phyloP scores from a whole-genome alignment of 2,797 vertebrate genomes.

The Phataginus tetradactyla region DNA sequence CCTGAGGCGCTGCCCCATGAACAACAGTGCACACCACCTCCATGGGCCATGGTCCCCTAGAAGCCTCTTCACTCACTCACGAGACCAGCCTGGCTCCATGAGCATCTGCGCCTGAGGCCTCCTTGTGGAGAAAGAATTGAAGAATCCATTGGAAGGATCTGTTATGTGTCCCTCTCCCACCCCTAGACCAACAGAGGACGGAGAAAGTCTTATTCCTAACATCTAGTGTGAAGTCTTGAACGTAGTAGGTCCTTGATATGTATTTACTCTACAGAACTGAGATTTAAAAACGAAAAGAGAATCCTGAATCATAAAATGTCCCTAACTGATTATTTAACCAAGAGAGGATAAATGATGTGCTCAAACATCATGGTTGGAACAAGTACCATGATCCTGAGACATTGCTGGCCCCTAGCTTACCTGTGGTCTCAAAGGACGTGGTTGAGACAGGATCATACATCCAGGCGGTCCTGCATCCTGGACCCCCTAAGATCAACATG shows the following conservation, averaged over 20 bases:
- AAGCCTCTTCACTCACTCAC: not conserved
- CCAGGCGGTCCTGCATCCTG: not conserved
- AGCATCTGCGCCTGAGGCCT: not conserved
- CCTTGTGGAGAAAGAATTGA: not conserved
- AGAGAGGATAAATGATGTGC: not conserved
- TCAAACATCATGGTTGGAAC: not conserved
- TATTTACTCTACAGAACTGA: not conserved
- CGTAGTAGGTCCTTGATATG: not conserved
- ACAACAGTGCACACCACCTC: not conserved
- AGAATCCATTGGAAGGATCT: not conserved
- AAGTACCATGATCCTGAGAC: not conserved
- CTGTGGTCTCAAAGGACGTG: conserved; percentile 14
- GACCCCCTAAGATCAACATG: conserved; percentile 14
- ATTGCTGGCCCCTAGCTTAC: not conserved
- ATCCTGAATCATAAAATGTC: not conserved
- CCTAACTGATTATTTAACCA: not conserved
- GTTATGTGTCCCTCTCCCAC: not conserved
- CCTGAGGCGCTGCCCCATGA: not conserved
- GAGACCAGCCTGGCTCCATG: not conserved
- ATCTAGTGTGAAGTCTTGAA: not conserved
- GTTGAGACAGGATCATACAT: not conserved
- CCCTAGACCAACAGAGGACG: not conserved
- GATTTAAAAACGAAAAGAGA: not conserved
- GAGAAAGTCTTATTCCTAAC: not conserved
- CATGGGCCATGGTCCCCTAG: not conserved